A percentile compares a stretch with the other conserved stretches of the same genome.
Conservation (phyloP, 2,113 vertebrate genomes). For the Chionomys nivalis region DNA sequence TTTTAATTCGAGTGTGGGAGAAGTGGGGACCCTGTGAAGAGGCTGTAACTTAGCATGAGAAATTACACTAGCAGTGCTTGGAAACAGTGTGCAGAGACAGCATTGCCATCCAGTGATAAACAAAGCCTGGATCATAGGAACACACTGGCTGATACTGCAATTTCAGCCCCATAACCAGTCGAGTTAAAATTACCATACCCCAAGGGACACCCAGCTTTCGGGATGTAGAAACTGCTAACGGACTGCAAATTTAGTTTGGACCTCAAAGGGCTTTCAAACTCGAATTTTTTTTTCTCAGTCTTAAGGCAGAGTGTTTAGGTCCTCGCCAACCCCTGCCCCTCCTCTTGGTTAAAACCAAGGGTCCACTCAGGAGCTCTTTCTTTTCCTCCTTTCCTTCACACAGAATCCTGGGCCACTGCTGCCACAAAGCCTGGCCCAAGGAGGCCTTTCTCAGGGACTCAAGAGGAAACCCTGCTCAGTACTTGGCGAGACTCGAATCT, state of each 20-base stretch:
- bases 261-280: background rate
- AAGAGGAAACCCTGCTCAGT: background rate
- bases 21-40: constrained; percentile 33
- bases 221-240: background rate
- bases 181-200: background rate
- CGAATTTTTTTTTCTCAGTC: background rate
- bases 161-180: background rate
- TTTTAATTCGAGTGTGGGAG: constrained; percentile 37
- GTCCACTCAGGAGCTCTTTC: background rate
- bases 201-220: background rate
- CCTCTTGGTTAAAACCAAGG: background rate
- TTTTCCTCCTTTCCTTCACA: constrained; percentile 16
- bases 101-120: background rate
- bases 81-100: constrained; percentile 24
- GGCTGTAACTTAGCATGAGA: background rate
- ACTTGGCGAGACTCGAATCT: constrained; percentile 3
- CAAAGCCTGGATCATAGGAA: background rate
- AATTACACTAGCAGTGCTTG: background rate
- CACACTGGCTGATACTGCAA: rapidly evolving
- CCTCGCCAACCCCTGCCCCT: background rate
- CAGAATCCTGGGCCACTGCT: background rate
- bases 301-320: background rate
- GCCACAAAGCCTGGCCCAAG: background rate
- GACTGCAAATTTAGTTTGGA: background rate
- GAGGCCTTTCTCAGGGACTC: background rate